Evolutionary conservation across 92 coral and sea anemone genomes (phyloP).

Genomic region (Epizoanthus scotinus): DNA sequence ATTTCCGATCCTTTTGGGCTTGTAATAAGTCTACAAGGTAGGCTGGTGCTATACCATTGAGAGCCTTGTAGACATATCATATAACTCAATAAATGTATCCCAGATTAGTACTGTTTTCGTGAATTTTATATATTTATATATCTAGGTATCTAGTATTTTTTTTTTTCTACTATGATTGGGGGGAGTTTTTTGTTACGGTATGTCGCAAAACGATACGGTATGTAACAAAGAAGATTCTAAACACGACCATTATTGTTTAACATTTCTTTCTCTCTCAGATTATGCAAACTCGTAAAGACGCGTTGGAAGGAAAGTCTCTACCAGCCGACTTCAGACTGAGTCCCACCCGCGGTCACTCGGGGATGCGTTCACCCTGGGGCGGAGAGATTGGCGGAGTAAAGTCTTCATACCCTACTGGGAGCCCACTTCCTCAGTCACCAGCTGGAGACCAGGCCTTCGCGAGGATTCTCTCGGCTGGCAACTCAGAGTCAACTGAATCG

Average conservation of each 20-base stretch:
- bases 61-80: no score
- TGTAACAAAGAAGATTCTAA: neutral
- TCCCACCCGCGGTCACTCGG: conserved; percentile 94
- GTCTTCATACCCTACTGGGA: conserved; percentile 41
- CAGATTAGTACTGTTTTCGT: no score
- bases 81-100: no score
- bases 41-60: no score
- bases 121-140: no score
- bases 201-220: no score
- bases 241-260: neutral
- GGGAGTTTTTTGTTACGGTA: no score
- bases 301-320: conserved; percentile 82
- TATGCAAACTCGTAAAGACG: conserved; percentile 90
- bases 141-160: no score
- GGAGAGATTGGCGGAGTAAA: conserved; percentile 96
- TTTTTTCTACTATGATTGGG: no score
- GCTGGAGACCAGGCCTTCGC: conserved; percentile 32
- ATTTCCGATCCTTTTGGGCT: no score
- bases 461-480: conserved; percentile 77
- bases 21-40: no score
- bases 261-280: conserved; percentile 55
- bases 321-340: conserved; percentile 93
- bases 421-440: conserved; percentile 31
- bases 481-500: conserved; percentile 64
- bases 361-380: conserved; percentile 98